Conservation (phyloP, 2,797 vertebrate species). For the Lepus oiostolus region DNA sequence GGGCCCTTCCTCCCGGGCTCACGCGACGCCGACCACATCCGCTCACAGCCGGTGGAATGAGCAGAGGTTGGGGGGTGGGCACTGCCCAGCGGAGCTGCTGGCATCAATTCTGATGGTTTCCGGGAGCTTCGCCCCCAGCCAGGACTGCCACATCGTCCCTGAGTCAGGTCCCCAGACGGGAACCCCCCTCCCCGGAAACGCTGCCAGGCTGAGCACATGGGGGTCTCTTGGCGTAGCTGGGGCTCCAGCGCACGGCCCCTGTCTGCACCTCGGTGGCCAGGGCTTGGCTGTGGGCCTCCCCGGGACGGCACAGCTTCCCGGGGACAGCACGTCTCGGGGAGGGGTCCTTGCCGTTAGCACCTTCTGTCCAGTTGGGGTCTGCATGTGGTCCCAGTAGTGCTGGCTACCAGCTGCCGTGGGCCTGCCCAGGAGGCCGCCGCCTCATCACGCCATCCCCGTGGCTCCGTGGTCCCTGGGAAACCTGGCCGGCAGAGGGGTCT, state of each 20-base stretch:
- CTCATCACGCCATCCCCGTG: not conserved
- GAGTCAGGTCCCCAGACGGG: not conserved
- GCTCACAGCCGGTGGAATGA: no score
- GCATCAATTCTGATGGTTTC: no score
- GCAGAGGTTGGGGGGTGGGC: no score
- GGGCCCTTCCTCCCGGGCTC: no score
- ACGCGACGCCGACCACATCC: no score
- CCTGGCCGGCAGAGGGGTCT: not conserved
- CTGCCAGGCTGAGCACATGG: no score
- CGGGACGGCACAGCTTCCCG: not conserved
- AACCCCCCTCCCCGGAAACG: no score
- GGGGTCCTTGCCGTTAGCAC: fast-evolving
- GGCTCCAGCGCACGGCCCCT: no score
- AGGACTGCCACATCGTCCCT: no score
- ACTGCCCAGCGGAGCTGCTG: no score
- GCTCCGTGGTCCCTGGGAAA: not conserved
- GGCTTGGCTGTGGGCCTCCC: not conserved
- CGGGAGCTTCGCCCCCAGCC: no score
- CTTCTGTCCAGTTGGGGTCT: not conserved
- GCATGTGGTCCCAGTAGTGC: not conserved
- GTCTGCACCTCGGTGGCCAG: not conserved
- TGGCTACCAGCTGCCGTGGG: fast-evolving
- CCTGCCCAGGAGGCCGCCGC: not conserved
- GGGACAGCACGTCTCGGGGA: not conserved
- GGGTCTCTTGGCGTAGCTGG: no score